These are phyloP conservation scores for Eristalis tenax DNA, from an alignment of 2,888 invertebrate genomes.

Conservation along the genomic window DNA sequence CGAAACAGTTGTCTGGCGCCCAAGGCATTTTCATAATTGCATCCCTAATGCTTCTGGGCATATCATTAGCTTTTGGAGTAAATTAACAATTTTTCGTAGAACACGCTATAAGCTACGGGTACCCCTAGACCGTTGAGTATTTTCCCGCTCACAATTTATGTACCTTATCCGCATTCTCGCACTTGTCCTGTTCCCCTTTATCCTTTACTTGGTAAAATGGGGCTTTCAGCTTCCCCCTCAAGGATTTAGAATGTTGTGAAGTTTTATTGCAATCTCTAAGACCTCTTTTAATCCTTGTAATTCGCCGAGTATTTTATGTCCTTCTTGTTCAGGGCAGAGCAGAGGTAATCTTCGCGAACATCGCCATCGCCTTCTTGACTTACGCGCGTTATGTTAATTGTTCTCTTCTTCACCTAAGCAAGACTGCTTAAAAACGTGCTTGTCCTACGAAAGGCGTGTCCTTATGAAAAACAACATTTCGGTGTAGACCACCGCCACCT, in stretches of 20 bases:
- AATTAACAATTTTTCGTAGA: too few species aligned
- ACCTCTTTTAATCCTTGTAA: neutral
- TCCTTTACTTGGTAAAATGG: neutral
- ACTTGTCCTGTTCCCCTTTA: too few species aligned
- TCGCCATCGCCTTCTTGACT: neutral
- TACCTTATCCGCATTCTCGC: too few species aligned
- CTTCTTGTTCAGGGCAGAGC: neutral
- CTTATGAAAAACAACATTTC: neutral
- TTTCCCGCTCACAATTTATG: too few species aligned
- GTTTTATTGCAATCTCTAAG: neutral
- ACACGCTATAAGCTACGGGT: too few species aligned
- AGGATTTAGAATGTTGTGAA: neutral
- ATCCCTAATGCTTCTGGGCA: too few species aligned
- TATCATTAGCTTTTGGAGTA: too few species aligned
- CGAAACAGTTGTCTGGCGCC: too few species aligned
- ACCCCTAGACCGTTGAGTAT: too few species aligned
- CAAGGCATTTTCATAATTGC: too few species aligned
- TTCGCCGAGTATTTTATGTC: neutral
- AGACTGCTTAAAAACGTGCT: neutral
- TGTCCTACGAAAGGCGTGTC: neutral
- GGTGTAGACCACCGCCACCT: neutral
- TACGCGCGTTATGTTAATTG: neutral
- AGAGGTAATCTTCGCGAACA: neutral
- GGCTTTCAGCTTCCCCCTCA: neutral
- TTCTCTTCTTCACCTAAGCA: neutral